phyloP scores from a whole-genome alignment of 1,140 invertebrate species.

The Periplaneta americana region DNA sequence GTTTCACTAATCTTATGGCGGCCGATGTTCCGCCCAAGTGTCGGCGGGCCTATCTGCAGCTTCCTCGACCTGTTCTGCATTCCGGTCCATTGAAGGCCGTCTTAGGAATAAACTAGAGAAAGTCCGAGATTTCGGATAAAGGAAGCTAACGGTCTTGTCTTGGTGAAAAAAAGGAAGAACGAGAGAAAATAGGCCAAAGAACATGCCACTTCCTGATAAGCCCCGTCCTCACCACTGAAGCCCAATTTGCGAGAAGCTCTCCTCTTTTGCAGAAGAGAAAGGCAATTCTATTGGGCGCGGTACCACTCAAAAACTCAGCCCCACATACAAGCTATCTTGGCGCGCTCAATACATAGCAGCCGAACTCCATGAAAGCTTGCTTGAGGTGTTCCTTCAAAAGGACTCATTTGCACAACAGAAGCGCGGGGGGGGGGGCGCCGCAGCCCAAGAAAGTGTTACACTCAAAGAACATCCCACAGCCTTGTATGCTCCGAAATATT shows the following conservation, averaged over 20 bases:
- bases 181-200: background rate
- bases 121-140: background rate
- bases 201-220: slow-evolving; percentile 4
- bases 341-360: background rate
- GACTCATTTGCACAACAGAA: slow-evolving; percentile 8
- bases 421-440: background rate
- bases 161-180: background rate
- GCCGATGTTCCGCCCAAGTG: too few relatives aligned
- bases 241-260: background rate
- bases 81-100: background rate
- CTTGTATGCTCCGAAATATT: too few relatives aligned
- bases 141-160: background rate
- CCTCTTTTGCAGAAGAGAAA: background rate
- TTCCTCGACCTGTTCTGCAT: too few relatives aligned
- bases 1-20: too few relatives aligned
- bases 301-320: background rate
- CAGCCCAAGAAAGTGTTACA: background rate
- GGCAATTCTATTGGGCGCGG: background rate
- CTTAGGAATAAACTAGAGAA: background rate
- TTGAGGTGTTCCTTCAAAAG: slow-evolving; percentile 1
- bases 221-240: background rate
- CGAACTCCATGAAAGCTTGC: background rate
- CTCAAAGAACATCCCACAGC: background rate
- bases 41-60: too few relatives aligned
- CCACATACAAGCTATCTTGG: background rate